These are phyloP conservation scores for Tinea pellionella DNA, from an alignment of 2,888 invertebrate genomes.

Conservation along the genomic window DNA sequence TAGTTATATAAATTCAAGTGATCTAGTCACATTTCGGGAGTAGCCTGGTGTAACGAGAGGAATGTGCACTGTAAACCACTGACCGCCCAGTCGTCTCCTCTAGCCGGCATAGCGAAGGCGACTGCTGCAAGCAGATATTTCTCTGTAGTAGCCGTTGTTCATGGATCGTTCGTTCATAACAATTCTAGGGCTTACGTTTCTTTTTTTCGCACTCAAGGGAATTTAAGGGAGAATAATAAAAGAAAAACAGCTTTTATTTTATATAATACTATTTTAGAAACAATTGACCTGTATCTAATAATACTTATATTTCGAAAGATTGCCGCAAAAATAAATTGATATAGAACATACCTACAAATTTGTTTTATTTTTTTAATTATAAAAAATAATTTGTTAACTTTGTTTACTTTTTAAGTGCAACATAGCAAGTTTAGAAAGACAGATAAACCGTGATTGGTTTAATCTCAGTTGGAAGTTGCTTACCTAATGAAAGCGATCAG, in stretches of 20 bases:
- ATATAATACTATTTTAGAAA: not conserved
- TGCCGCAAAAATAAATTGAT: not conserved
- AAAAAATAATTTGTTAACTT: not conserved
- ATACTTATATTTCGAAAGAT: not conserved
- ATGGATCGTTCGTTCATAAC: not conserved
- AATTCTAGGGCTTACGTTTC: not conserved
- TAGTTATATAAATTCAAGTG: no score
- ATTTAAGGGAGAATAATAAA: conserved; percentile 6
- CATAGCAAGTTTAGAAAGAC: not conserved
- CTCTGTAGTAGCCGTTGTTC: not conserved
- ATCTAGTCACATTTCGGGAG: no score
- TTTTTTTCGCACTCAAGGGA: conserved; percentile 1
- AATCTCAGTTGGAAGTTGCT: not conserved
- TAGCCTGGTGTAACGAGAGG: no score
- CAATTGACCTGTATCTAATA: not conserved
- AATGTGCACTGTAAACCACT: no score
- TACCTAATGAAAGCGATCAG: not conserved
- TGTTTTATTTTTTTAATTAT: not conserved
- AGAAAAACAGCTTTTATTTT: not conserved
- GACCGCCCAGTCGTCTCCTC: no score
- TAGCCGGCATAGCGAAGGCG: no score
- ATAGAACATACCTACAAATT: no score
- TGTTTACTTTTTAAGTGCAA: not conserved
- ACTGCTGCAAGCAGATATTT: no score
- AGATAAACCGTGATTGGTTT: not conserved